phyloP scores from a whole-genome alignment of 2,797 vertebrate genomes.

The Menidia menidia region DNA sequence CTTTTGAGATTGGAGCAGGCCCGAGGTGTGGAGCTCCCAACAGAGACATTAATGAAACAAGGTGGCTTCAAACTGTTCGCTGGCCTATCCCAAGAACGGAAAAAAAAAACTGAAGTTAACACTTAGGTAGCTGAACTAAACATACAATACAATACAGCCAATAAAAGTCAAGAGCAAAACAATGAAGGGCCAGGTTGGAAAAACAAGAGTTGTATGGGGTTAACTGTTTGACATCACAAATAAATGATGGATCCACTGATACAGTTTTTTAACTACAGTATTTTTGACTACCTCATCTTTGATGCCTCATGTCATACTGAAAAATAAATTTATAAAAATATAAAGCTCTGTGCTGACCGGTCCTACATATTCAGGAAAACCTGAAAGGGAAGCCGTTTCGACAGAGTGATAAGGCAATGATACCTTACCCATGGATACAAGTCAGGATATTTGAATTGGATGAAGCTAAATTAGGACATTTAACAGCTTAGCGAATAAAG shows the following conservation, averaged over 20 bases:
- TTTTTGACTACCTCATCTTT: not conserved
- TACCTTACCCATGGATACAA: slow-evolving; percentile 34
- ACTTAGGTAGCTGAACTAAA: slow-evolving; percentile 16
- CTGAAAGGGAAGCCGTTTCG: slow-evolving; percentile 33
- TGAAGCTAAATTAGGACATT: slow-evolving; percentile 6
- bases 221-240: not conserved
- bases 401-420: slow-evolving; percentile 18
- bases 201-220: not conserved
- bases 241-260: not conserved
- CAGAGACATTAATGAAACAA: slow-evolving; percentile 77
- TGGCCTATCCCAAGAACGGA: slow-evolving; percentile 3
- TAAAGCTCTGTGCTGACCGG: slow-evolving; percentile 36
- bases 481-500: slow-evolving; percentile 14
- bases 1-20: slow-evolving; percentile 51
- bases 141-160: not conserved
- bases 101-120: slow-evolving; percentile 12
- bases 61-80: slow-evolving; percentile 49
- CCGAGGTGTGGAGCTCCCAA: slow-evolving; percentile 60
- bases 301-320: slow-evolving; percentile 30
- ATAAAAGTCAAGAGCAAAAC: not conserved
- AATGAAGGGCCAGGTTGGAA: not conserved
- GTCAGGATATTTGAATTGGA: slow-evolving; percentile 1
- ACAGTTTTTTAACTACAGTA: not conserved
- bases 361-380: slow-evolving; percentile 36
- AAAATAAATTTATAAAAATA: not conserved